These are phyloP conservation scores for Epinephelus lanceolatus DNA, from an alignment of 2,113 vertebrate genomes.

Conservation along the genomic window DNA sequence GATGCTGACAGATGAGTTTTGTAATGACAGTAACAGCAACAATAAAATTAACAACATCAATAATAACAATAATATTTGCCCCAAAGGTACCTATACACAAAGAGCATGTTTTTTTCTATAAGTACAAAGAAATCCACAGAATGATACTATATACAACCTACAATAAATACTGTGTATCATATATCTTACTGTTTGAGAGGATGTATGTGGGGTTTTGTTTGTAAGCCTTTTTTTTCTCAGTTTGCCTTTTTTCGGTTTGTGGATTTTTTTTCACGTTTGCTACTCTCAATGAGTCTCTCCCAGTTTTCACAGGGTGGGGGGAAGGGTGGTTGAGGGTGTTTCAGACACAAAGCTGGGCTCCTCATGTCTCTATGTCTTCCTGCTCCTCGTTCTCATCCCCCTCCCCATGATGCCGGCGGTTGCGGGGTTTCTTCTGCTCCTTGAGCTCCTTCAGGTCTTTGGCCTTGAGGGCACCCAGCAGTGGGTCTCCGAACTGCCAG, in stretches of 20 bases:
- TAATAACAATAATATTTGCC: slow-evolving; percentile 84
- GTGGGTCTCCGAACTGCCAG: slow-evolving; percentile 91
- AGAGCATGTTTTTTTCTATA: slow-evolving; percentile 83
- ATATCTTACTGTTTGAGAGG: slow-evolving; percentile 82
- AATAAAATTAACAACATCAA: slow-evolving; percentile 83
- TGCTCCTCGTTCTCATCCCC: slow-evolving; percentile 63
- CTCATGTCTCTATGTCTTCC: slow-evolving; percentile 91
- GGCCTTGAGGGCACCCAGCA: slow-evolving; percentile 86
- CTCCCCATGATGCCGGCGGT: slow-evolving; percentile 92
- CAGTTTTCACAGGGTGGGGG: slow-evolving; percentile 60
- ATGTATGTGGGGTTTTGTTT: slow-evolving; percentile 63
- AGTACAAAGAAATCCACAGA: slow-evolving; percentile 89
- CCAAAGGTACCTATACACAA: slow-evolving; percentile 86
- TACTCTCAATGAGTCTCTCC: slow-evolving; percentile 77
- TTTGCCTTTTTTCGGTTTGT: slow-evolving; percentile 63
- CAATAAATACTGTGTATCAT: slow-evolving; percentile 93
- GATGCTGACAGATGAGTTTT: slow-evolving; percentile 66
- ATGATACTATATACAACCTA: slow-evolving; percentile 91
- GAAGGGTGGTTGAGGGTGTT: slow-evolving; percentile 25
- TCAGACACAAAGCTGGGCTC: slow-evolving; percentile 52
- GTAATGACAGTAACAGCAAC: slow-evolving; percentile 81
- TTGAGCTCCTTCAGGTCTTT: slow-evolving; percentile 92
- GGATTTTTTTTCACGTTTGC: slow-evolving; percentile 62
- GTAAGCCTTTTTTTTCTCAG: slow-evolving; percentile 67
- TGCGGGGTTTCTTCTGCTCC: slow-evolving; percentile 97